A percentile compares a stretch with the other conserved stretches of the same genome.
Conservation (phyloP, 2,797 vertebrate species). For the Channallabes apus region DNA sequence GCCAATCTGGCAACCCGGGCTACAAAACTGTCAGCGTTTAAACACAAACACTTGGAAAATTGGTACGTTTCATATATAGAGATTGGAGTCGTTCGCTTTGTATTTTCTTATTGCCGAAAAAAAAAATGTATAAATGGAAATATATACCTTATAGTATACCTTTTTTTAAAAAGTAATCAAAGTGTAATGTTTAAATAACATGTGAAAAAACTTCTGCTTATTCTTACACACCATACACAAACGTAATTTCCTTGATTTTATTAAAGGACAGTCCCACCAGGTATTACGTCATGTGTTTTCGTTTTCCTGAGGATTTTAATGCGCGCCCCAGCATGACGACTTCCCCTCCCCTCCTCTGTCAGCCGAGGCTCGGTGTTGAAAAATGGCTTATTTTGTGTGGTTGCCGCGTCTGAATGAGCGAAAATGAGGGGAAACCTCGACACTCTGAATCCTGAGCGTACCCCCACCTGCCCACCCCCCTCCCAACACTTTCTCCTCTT, state of each 20-base stretch:
- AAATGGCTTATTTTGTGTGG: constrained; percentile 48
- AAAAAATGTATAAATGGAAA: neutral
- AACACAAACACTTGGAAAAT: neutral
- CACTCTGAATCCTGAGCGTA: constrained; percentile 10
- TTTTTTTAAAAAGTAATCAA: too few relatives aligned
- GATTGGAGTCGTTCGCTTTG: neutral
- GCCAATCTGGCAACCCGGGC: neutral
- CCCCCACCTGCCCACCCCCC: neutral
- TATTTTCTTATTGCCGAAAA: neutral
- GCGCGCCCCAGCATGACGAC: neutral
- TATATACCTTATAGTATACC: neutral
- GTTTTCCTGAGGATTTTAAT: constrained; percentile 20
- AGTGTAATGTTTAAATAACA: neutral
- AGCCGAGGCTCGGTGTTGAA: constrained; percentile 18
- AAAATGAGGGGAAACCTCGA: constrained; percentile 34
- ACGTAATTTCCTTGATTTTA: neutral
- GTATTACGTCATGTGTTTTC: constrained; percentile 16
- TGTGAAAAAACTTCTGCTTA: neutral
- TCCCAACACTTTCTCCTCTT: constrained; percentile 21
- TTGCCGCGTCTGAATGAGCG: constrained; percentile 20
- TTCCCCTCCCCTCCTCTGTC: constrained; percentile 13
- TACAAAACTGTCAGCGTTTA: neutral
- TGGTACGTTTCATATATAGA: neutral
- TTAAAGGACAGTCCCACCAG: neutral
- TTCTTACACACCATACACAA: neutral